Percentiles rank a stretch among this genome's conserved stretches.
phyloP scores from a whole-genome alignment of 2,797 vertebrate genomes.

The Dromococcyx pavoninus region DNA sequence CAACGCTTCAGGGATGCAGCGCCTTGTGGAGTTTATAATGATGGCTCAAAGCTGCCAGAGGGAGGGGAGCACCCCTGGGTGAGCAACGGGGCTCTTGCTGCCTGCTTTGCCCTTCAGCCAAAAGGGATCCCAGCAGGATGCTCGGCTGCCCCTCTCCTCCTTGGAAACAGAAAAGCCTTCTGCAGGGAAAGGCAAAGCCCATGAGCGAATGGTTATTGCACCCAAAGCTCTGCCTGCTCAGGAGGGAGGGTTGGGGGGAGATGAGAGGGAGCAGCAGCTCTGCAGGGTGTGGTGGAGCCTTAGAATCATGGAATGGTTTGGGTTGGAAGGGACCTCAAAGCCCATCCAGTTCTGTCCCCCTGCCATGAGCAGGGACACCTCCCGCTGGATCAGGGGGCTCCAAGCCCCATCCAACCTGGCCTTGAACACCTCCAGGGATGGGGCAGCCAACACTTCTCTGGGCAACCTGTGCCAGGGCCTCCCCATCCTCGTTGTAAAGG shows the following conservation, averaged over 20 bases:
- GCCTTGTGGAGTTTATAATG: fast-evolving
- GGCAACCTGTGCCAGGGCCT: too few species aligned
- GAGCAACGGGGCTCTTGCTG: neutral
- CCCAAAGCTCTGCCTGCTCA: neutral
- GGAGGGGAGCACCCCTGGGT: neutral
- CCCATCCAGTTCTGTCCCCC: too few species aligned
- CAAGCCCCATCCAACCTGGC: too few species aligned
- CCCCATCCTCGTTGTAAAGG: too few species aligned
- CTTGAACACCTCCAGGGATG: too few species aligned
- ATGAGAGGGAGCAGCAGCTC: neutral
- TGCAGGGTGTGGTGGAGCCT: too few species aligned
- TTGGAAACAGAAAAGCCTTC: neutral
- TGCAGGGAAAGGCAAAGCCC: fast-evolving
- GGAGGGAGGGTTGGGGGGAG: neutral
- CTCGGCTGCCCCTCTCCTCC: neutral
- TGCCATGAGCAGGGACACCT: too few species aligned
- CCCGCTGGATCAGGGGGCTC: too few species aligned
- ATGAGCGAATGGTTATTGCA: fast-evolving
- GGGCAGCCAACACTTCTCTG: too few species aligned
- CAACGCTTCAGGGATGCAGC: neutral
- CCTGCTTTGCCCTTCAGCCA: neutral
- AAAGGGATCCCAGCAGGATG: neutral
- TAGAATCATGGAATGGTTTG: too few species aligned
- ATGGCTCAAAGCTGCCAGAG: neutral
- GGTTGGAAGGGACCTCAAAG: too few species aligned